phyloP scores from a whole-genome alignment of 1,140 invertebrate species.

The Pantala flavescens region DNA sequence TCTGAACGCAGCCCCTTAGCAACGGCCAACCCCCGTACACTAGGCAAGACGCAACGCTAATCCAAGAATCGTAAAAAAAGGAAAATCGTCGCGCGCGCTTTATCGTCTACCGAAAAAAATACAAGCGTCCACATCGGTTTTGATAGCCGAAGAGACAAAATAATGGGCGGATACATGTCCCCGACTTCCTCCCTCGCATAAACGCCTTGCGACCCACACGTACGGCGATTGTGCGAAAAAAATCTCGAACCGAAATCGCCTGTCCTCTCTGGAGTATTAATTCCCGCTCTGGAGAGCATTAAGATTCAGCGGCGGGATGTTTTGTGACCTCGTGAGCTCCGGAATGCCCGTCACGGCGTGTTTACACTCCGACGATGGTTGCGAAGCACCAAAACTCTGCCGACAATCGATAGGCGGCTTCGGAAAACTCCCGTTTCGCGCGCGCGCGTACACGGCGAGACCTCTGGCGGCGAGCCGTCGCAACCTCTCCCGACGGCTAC shows the following conservation, averaged over 20 bases:
- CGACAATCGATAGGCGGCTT: not conserved
- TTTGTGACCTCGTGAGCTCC: not conserved
- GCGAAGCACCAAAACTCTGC: not conserved
- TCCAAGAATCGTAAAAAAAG: too few relatives aligned
- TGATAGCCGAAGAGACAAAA: too few relatives aligned
- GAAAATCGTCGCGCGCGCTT: too few relatives aligned
- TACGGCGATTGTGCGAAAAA: not conserved
- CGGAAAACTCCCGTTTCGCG: too few relatives aligned
- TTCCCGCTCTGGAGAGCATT: not conserved
- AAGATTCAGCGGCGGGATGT: not conserved
- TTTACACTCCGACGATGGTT: conserved; percentile 1
- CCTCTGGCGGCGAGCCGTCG: not conserved
- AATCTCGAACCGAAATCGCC: not conserved
- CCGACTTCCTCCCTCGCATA: not conserved
- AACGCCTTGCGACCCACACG: not conserved
- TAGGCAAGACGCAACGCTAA: too few relatives aligned
- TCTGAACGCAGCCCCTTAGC: too few relatives aligned
- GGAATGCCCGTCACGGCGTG: conserved; percentile 1
- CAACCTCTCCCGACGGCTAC: not conserved
- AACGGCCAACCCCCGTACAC: too few relatives aligned
- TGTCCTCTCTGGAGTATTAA: not conserved
- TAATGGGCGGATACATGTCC: too few relatives aligned
- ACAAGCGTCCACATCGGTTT: too few relatives aligned
- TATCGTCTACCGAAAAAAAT: too few relatives aligned
- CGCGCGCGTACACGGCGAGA: not conserved